Evolutionary conservation across 1,140 invertebrate species (phyloP), one percentile per base, ranked within the genome.

Genomic region (Colletes latitarsis): DNA sequence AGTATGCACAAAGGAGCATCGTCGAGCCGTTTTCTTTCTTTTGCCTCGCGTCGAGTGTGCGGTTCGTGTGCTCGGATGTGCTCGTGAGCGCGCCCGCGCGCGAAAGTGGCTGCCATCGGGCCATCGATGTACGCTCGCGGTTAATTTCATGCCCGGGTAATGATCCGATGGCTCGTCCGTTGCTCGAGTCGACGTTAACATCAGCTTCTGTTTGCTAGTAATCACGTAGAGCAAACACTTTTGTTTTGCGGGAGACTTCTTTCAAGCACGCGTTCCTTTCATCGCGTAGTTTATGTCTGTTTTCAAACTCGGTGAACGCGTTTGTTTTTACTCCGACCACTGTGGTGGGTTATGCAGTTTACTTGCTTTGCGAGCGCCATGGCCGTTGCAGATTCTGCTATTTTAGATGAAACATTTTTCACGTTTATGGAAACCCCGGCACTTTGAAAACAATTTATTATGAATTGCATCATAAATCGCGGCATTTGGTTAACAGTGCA

Each of bases 141-240:
- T 81, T 81, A 77, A 77, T 81, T 77, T 55, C 73, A 46, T 52
- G 64, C 19, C 30, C 43, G 69, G 52, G 70, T 78, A 78, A 78
- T 63, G 58, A 78, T 64, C 69, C 19, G 19, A 41, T 55, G 39
- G 30, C 39, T 30, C 76, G 49, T 78, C 72, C 53, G 39, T 72
- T 63, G 49, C 58, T n/a, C 30, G 15, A 17, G 69, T 41, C 46
- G 15, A 15, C 17, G 60, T 21, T 49, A 70, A 70, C 66, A 14
- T 60, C 9, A 9, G 21, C 15, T 60, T 70, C 58, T 41, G 76
- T 63, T 78, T 53, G 43, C 39, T 63, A 41, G 46, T 49, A 63
- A 78, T 78, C 62, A 53, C 68, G 30, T 5, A 15, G 46, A 4
- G 68, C 69, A 72, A 78, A 72, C 68, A 71, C 30, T 52, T 62